A percentile compares a stretch with the other conserved stretches of the same genome.
Evolutionary conservation across 1,140 invertebrate species (phyloP).

Genomic region (Drosophila sp.): DNA sequence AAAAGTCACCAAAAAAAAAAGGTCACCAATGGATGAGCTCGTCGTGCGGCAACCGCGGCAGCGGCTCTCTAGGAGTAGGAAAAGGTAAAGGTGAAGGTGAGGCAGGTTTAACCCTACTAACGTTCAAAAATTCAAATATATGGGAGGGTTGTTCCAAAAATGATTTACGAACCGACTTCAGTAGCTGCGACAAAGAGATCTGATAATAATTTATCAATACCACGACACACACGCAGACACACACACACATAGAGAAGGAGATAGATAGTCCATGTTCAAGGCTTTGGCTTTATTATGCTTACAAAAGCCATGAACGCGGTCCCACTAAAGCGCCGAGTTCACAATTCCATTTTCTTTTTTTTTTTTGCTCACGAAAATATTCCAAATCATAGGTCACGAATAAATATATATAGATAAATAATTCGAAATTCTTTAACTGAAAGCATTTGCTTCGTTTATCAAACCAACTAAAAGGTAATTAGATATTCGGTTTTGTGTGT

Average conservation of each 20-base stretch:
- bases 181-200: constrained; percentile 34
- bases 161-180: constrained; percentile 67
- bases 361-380: too few relatives aligned
- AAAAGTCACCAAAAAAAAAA: constrained; percentile 44
- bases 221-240: constrained; percentile 46
- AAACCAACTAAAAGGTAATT: too few relatives aligned
- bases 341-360: too few relatives aligned
- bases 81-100: constrained; percentile 23
- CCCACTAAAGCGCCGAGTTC: neutral
- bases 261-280: constrained; percentile 22
- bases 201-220: constrained; percentile 79
- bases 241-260: neutral
- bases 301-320: neutral
- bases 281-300: neutral
- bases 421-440: too few relatives aligned
- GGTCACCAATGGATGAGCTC: constrained; percentile 47
- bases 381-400: too few relatives aligned
- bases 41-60: constrained; percentile 21
- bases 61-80: neutral
- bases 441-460: too few relatives aligned
- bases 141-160: constrained; percentile 30
- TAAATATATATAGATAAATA: too few relatives aligned
- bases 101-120: constrained; percentile 44
- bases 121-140: constrained; percentile 52
- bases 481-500: too few relatives aligned